Evolutionary conservation across 2,888 invertebrate genomes (phyloP).

Genomic region (Philaethria dido): DNA sequence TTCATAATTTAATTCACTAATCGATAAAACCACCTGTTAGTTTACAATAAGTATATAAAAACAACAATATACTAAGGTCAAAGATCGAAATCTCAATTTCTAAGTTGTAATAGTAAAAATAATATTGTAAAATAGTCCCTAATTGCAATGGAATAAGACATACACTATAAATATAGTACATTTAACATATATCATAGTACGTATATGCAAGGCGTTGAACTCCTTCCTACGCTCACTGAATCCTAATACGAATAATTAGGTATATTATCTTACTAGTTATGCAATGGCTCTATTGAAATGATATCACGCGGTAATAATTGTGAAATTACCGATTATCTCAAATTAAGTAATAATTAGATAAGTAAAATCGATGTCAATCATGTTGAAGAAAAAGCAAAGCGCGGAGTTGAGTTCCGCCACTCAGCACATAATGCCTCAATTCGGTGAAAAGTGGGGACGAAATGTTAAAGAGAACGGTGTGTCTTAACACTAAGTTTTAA

Average conservation of each 20-base stretch:
- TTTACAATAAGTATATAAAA: too few species aligned
- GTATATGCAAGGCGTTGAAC: slow-evolving; percentile 54
- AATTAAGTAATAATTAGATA: slow-evolving; percentile 1
- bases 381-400: too few species aligned
- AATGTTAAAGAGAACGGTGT: too few species aligned
- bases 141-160: not conserved
- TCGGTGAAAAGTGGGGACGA: too few species aligned
- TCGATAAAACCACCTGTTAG: too few species aligned
- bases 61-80: not conserved
- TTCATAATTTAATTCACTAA: too few species aligned
- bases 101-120: too few species aligned
- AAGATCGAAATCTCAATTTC: not conserved
- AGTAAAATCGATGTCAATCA: not conserved
- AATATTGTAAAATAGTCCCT: too few species aligned
- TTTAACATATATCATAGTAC: slow-evolving; percentile 33
- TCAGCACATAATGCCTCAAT: too few species aligned
- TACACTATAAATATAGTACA: not conserved
- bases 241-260: slow-evolving; percentile 48
- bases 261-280: slow-evolving; percentile 29
- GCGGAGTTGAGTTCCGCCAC: too few species aligned
- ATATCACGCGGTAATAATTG: slow-evolving; percentile 3
- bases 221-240: slow-evolving; percentile 51
- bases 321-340: not conserved
- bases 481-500: too few species aligned
- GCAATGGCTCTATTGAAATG: slow-evolving; percentile 12